phyloP scores from a whole-genome alignment of 2,797 vertebrate genomes.

The Poeciliopsis turneri region DNA sequence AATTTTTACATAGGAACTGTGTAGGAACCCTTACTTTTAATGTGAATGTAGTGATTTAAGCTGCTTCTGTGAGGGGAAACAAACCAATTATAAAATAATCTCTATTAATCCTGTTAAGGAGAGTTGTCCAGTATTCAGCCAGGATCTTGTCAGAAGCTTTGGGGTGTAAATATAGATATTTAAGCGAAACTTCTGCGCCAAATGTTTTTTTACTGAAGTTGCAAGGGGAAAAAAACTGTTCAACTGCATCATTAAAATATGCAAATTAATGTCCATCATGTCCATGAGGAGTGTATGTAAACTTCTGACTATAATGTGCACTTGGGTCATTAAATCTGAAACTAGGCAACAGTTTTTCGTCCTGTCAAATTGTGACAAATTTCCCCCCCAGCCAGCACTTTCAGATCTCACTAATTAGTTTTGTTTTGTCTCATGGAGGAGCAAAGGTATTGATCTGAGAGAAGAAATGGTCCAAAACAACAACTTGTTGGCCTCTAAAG shows the following conservation, averaged over 20 bases:
- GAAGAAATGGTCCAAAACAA: slow-evolving; percentile 1
- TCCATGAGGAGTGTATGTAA: background rate
- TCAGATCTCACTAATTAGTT: slow-evolving; percentile 18
- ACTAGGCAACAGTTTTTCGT: background rate
- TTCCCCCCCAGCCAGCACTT: background rate
- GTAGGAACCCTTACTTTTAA: background rate
- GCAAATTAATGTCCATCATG: background rate
- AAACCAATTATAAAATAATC: background rate
- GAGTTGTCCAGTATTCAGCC: background rate
- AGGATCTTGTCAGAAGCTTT: background rate
- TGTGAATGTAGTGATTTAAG: background rate
- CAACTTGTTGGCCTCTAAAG: background rate
- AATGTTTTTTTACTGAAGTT: background rate
- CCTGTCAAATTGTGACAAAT: slow-evolving; percentile 1
- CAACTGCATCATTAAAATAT: background rate
- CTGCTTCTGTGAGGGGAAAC: background rate
- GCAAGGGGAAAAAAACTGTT: background rate
- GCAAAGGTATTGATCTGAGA: slow-evolving; percentile 2
- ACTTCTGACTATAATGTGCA: background rate
- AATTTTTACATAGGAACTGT: background rate
- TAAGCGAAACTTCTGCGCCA: background rate
- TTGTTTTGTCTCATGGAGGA: slow-evolving; percentile 10
- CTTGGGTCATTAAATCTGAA: slow-evolving; percentile 12
- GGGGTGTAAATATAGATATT: background rate
- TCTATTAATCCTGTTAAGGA: background rate